A percentile compares a stretch with the other conserved stretches of the same genome.
phyloP scores from a whole-genome alignment of 1,140 invertebrate species.

The Planococcus citri region DNA sequence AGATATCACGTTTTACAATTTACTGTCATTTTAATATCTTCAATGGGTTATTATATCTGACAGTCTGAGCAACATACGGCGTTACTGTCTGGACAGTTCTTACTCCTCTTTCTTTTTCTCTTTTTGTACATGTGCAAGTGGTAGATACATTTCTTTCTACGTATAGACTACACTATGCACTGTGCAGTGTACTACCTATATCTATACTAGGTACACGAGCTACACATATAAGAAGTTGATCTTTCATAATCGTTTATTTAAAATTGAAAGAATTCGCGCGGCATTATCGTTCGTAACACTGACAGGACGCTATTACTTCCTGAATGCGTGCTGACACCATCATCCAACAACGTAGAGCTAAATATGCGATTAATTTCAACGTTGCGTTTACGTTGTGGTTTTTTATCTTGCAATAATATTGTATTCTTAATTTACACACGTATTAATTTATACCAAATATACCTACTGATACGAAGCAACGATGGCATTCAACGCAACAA shows the following conservation, averaged over 20 bases:
- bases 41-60: slow-evolving; percentile 3
- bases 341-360: neutral
- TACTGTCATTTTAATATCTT: slow-evolving; percentile 4
- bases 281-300: neutral
- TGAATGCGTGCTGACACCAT: neutral
- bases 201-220: too few species aligned
- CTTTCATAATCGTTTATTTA: slow-evolving; percentile 4
- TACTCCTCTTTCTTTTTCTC: neutral
- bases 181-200: too few species aligned
- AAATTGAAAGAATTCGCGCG: slow-evolving; percentile 1
- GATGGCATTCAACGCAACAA: neutral
- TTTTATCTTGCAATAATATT: too few species aligned
- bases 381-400: neutral
- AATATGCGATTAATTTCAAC: neutral
- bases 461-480: neutral
- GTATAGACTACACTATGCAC: too few species aligned
- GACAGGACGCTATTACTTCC: neutral
- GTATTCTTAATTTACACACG: slow-evolving; percentile 2
- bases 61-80: too few species aligned
- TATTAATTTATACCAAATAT: neutral
- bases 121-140: too few species aligned
- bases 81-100: neutral
- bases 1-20: neutral
- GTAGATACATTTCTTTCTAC: too few species aligned
- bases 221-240: neutral